Percentiles rank a stretch among this genome's conserved stretches.
These are phyloP conservation scores for Percopsis omiscomaycus DNA, from an alignment of 2,797 vertebrate species.

Conservation along the genomic window DNA sequence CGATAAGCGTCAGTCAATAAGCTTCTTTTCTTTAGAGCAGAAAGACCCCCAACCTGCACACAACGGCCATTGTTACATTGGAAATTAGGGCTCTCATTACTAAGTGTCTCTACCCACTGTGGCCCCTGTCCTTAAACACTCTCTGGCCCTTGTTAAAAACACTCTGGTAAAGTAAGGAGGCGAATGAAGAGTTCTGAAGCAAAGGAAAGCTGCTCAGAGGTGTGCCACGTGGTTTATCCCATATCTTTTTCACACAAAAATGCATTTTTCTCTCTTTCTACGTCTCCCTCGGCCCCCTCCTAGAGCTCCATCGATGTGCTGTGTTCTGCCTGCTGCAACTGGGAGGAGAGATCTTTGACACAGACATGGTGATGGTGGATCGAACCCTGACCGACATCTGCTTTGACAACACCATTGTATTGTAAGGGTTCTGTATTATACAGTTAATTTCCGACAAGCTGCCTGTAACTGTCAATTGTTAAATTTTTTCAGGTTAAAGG, in stretches of 20 bases:
- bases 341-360: conserved; percentile 90
- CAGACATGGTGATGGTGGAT: conserved; percentile 93
- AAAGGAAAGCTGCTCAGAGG: conserved; percentile 16
- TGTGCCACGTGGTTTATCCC: conserved; percentile 9
- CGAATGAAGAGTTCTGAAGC: conserved; percentile 9
- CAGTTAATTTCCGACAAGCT: not conserved
- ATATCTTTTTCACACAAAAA: not conserved
- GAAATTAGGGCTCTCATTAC: conserved; percentile 7
- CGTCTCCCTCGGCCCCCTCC: not conserved
- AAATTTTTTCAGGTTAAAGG: too few species aligned
- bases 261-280: not conserved
- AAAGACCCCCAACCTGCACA: too few species aligned
- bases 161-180: not conserved
- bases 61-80: too few species aligned
- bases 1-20: too few species aligned
- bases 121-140: conserved; percentile 4
- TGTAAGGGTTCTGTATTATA: conserved; percentile 76
- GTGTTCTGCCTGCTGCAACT: conserved; percentile 93
- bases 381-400: conserved; percentile 93
- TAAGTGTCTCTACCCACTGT: conserved; percentile 1
- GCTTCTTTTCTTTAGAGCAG: too few species aligned
- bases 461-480: not conserved
- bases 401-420: conserved; percentile 89
- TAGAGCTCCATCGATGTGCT: conserved; percentile 91
- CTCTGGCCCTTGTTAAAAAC: conserved; percentile 2